These are phyloP conservation scores for Morone saxatilis DNA, from an alignment of 2,113 vertebrate species.

Conservation along the genomic window DNA sequence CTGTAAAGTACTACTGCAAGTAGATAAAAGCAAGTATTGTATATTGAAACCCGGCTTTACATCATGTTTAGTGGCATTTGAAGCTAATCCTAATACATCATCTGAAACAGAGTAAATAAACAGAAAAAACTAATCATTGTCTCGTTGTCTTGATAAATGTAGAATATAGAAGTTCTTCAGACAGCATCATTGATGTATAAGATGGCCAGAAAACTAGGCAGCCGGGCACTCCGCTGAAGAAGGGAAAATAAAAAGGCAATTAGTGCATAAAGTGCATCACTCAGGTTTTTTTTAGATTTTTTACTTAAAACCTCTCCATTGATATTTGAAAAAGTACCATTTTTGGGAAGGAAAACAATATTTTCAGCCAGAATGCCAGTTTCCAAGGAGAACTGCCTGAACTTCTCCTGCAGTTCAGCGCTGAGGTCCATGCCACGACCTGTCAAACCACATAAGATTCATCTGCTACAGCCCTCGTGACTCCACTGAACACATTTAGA, in stretches of 20 bases:
- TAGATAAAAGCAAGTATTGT: not conserved
- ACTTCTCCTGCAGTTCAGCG: constrained; percentile 79
- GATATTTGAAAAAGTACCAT: constrained; percentile 74
- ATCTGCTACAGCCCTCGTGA: not conserved
- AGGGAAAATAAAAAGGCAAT: not conserved
- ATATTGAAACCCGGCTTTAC: not conserved
- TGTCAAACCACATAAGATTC: constrained; percentile 37
- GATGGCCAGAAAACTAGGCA: constrained; percentile 42
- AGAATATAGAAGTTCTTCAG: constrained; percentile 14
- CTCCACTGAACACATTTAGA: not conserved
- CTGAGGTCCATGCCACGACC: constrained; percentile 76
- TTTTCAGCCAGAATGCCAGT: constrained; percentile 82
- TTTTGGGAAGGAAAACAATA: constrained; percentile 82
- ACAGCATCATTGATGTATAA: not conserved
- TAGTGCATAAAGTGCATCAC: not conserved
- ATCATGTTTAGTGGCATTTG: not conserved
- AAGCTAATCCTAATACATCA: not conserved
- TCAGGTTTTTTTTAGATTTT: not conserved
- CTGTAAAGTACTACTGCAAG: not conserved
- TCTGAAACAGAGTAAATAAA: constrained; percentile 9
- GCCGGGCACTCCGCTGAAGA: constrained; percentile 73
- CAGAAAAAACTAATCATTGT: too few relatives aligned
- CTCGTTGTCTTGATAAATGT: not conserved
- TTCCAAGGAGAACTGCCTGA: constrained; percentile 81
- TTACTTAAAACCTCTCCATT: not conserved